Conservation (phyloP, 1,140 invertebrate species). For the Stegodyphus mimosarum region DNA sequence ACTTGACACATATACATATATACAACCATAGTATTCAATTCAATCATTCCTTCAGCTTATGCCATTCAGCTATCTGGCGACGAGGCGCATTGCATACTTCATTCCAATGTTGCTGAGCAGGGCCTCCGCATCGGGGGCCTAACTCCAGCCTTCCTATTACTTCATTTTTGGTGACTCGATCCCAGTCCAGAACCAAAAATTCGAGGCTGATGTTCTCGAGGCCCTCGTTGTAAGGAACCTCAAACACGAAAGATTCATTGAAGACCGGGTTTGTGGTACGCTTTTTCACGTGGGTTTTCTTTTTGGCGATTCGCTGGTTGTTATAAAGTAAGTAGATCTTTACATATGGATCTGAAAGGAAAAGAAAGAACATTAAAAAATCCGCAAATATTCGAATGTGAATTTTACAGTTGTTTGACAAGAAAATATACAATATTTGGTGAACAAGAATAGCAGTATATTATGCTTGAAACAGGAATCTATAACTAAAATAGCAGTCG, state of each 20-base stretch:
- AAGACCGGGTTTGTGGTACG: constrained; percentile 97
- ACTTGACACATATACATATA: constrained; percentile 54
- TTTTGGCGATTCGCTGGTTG: constrained; percentile 97
- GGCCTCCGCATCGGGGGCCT: constrained; percentile 79
- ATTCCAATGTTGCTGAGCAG: constrained; percentile 93
- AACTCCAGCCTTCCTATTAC: constrained; percentile 94
- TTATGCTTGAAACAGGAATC: too few relatives aligned
- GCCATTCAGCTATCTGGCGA: constrained; percentile 97
- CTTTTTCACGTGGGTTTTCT: constrained; percentile 99
- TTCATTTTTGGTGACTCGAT: constrained; percentile 97
- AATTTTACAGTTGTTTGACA: too few relatives aligned
- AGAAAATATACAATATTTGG: too few relatives aligned
- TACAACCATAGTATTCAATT: constrained; percentile 2
- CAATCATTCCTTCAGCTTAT: constrained; percentile 77
- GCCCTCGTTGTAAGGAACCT: constrained; percentile 77
- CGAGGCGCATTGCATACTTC: constrained; percentile 96
- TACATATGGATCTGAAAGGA: constrained; percentile 78
- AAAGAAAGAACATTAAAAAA: not conserved
- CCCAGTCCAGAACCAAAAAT: constrained; percentile 95
- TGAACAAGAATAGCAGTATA: too few relatives aligned
- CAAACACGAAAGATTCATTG: constrained; percentile 90
- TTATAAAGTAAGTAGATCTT: constrained; percentile 98
- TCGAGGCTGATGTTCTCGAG: constrained; percentile 91
- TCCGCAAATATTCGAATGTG: too few relatives aligned
- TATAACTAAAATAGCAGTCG: too few relatives aligned